phyloP scores from a whole-genome alignment of 2,888 invertebrate genomes.

The Apodemia mormo region DNA sequence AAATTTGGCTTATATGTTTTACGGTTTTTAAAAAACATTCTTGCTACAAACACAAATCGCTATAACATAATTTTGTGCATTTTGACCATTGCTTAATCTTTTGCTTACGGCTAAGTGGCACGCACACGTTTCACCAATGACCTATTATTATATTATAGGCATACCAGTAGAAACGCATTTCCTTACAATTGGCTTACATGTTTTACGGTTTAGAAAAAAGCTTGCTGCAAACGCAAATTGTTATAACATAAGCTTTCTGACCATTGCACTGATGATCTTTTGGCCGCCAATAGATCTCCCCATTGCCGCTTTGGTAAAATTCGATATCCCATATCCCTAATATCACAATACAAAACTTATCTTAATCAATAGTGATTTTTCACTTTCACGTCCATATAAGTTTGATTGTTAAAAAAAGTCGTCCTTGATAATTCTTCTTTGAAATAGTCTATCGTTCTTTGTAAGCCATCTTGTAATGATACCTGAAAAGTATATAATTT shows the following conservation, averaged over 20 bases:
- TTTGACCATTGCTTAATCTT: background rate
- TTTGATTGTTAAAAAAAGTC: constrained; percentile 73
- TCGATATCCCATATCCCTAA: constrained; percentile 52
- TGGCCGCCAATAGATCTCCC: background rate
- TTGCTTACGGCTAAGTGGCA: background rate
- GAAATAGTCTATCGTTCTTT: constrained; percentile 97
- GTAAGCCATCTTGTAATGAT: constrained; percentile 91
- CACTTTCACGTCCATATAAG: constrained; percentile 68
- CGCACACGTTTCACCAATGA: background rate
- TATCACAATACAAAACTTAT: constrained; percentile 62
- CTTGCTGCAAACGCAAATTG: background rate
- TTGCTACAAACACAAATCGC: background rate
- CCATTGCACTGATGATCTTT: background rate
- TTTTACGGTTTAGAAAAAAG: background rate
- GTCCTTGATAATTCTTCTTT: constrained; percentile 89
- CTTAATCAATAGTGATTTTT: constrained; percentile 44
- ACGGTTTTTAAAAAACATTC: background rate
- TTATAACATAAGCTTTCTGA: background rate
- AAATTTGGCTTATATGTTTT: background rate
- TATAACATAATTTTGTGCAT: background rate
- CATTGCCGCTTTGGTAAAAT: constrained; percentile 25
- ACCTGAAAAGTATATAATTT: constrained; percentile 74
- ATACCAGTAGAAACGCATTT: background rate
- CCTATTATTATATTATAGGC: too few relatives aligned
- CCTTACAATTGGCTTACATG: background rate